phyloP scores from a whole-genome alignment of 2,888 invertebrate species.

The Trachelus tabidus region DNA sequence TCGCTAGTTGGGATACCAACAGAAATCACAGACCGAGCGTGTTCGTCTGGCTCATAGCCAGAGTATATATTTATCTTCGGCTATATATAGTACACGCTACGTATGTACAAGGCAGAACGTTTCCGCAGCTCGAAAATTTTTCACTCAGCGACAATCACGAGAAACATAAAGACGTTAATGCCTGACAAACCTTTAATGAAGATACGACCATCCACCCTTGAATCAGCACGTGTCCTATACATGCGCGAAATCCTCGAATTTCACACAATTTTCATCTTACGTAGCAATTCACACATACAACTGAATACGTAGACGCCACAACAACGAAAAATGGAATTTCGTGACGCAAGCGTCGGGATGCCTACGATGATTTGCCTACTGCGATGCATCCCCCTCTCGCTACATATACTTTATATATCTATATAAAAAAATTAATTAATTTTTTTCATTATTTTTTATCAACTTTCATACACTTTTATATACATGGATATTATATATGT shows the following conservation, averaged over 20 bases:
- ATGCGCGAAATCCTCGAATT: not conserved
- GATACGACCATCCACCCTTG: not conserved
- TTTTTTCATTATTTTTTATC: not conserved
- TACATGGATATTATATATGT: no score
- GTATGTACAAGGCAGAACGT: not conserved
- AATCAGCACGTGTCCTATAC: not conserved
- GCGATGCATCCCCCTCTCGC: not conserved
- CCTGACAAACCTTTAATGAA: not conserved
- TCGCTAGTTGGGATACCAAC: constrained; percentile 12
- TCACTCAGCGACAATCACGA: not conserved
- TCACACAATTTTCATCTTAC: not conserved
- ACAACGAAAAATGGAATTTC: not conserved
- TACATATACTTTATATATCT: not conserved
- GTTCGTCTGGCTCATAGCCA: constrained; percentile 56
- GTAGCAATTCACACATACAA: not conserved
- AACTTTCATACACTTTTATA: not conserved
- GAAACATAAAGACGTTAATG: not conserved
- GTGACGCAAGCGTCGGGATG: not conserved
- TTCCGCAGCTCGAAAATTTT: not conserved
- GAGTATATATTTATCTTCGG: constrained; percentile 62
- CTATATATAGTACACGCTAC: constrained; percentile 54
- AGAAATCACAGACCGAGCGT: constrained; percentile 35
- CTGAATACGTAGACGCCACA: not conserved
- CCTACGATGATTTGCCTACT: not conserved
- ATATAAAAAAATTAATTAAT: not conserved